Base-by-base conservation (phyloP, 1,140 invertebrate species). In the Drosophila eugracilis region DNA sequence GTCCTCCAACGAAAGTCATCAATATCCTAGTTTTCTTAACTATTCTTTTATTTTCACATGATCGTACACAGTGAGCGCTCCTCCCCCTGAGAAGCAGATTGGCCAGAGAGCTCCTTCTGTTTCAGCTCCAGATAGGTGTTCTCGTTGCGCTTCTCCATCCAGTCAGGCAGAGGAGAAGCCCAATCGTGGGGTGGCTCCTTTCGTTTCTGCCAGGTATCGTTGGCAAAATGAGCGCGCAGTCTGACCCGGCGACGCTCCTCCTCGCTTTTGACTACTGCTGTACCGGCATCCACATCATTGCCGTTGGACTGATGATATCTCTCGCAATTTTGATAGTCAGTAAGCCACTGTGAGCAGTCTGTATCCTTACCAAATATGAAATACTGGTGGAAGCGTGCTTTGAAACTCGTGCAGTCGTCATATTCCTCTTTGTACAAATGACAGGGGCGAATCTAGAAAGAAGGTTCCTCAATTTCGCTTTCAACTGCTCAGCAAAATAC, bases 381-480 rank as follows among this genome's bases (percentile, higher is more conserved):
- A 85, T 97, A 96, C 91, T 98, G 97, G 90, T 98, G 94, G 90
- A 98, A 97, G 70, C 96, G 93, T 9, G 92, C 95, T 91, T 92
- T 94, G 10, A 96, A 92, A 71, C 95, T 94, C 55, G 81, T 95
- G 85, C 97, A 98, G 59, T 97, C 96, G 26, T 93, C 92, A 78
- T 96, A 96, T 92, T 97, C 96, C 55, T 96, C 95, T 73, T 95
- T 93, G 89, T 97, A 97, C 3, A 94, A 42, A 12, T 93, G 80
- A 92, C 96, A 97, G 7, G 95, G 94, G 77, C 95, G 92, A 36
- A 96, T 94, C 95, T 96, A 70, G 17, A 92, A 91, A 4, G 2
- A 1, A 9, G 5, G 47, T 32, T 12, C 5, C 26, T 63, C 4
- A 59, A 26, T 14, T 15, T 7, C 17, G 5, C 7, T 5, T 12